Base-by-base conservation (phyloP, 2,888 invertebrate species). In the Eutolmus rufibarbis region DNA sequence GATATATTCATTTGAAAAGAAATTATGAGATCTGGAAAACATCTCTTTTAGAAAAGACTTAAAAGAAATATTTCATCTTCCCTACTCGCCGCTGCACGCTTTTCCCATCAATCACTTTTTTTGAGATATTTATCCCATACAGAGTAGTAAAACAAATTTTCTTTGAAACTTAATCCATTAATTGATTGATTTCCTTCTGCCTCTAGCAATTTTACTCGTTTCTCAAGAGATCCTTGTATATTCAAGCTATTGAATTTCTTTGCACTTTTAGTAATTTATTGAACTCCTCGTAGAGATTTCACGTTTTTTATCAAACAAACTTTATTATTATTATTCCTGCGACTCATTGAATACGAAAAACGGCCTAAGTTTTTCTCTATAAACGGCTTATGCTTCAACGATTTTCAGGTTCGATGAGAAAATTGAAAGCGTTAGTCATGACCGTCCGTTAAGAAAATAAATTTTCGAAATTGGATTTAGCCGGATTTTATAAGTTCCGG, bases 81-180 rank as follows among this genome's bases (percentile, higher is more conserved):
- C n/a, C 51, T n/a, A 51, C 28, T 66, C 43, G 66, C 28, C 14
- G 28, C 66, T 66, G 66, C 66, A 66, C 51, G 19, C 7, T 51
- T 7, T 66, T n/a, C 5, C 43, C 78, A 78, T 78, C 78, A 78
- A 78, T 78, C 78, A 78, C 5, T 78, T 43, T 43, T 77, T 78
- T 37, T 43, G 40, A 43, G 78, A 78, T 43, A 78, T 78, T 43
- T 23, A 8, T 19, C n/a, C 43, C 37, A 43, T 78, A 40, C 37
- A 43, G 43, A 5, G 43, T 19, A 43, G 43, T 37, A 77, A 40
- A 78, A 78, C 23, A 43, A 43, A 78, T 78, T 78, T 43, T 43
- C 78, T 78, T 40, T 43, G 78, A 78, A 78, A 78, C 37, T 78
- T 46, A 43, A 78, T 78, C 78, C 78, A 43, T 78, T 78, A 78